Conservation (phyloP, 2,113 vertebrate species). For the Speoplatyrhinus poulsoni region DNA sequence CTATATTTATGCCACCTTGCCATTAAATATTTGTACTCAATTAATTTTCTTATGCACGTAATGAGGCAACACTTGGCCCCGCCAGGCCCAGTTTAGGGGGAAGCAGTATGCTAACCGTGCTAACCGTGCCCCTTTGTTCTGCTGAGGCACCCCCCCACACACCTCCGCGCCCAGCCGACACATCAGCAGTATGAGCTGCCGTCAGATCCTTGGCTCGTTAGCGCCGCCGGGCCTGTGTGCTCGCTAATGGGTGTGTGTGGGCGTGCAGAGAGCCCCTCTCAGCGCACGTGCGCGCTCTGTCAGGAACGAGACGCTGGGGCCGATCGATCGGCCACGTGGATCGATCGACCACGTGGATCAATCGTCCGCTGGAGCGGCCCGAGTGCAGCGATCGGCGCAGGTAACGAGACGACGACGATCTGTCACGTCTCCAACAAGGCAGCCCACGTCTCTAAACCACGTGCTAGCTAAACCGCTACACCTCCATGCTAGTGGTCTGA, state of each 20-base stretch:
- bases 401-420: too few relatives aligned
- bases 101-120: conserved; percentile 59
- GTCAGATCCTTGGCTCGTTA: conserved; percentile 58
- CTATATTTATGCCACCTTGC: conserved; percentile 72
- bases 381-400: too few relatives aligned
- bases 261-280: conserved; percentile 28
- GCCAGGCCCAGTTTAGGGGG: conserved; percentile 66
- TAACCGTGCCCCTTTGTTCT: conserved; percentile 55
- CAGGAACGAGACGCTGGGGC: conserved; percentile 60
- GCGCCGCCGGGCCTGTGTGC: conserved; percentile 42
- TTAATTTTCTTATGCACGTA: conserved; percentile 68
- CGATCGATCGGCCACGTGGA: conserved; percentile 49
- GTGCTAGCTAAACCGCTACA: too few relatives aligned
- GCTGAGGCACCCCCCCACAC: conserved; percentile 41
- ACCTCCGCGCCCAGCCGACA: conserved; percentile 51
- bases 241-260: conserved; percentile 54
- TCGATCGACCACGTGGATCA: conserved; percentile 10
- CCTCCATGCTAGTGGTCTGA: too few relatives aligned
- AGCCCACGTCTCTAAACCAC: too few relatives aligned
- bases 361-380: background rate
- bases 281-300: conserved; percentile 7
- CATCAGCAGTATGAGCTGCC: conserved; percentile 40
- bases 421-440: too few relatives aligned
- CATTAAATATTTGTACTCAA: conserved; percentile 78
- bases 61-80: conserved; percentile 72